These are phyloP conservation scores for Amblyjoppa proteus DNA, from an alignment of 2,888 invertebrate genomes.

Conservation along the genomic window DNA sequence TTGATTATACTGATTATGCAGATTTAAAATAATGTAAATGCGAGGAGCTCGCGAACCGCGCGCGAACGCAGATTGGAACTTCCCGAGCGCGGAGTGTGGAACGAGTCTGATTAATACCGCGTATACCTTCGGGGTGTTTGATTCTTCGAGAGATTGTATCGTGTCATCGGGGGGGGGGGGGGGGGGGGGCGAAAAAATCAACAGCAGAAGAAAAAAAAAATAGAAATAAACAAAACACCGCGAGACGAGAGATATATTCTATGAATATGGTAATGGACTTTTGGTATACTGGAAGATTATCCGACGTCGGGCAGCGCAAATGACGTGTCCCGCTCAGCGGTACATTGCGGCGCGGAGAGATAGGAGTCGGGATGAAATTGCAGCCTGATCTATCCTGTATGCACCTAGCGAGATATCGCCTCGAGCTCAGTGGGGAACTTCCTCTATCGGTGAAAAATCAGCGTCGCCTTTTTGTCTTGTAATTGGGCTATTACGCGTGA, in stretches of 20 bases:
- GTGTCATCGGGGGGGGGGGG: constrained; percentile 48
- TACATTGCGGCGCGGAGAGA: constrained; percentile 27
- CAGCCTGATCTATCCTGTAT: constrained; percentile 16
- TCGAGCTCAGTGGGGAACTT: neutral
- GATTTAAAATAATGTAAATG: constrained; percentile 56
- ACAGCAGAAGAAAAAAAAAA: neutral
- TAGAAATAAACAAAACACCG: neutral
- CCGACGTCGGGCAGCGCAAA: constrained; percentile 68
- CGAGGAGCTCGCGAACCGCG: constrained; percentile 14
- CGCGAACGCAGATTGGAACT: constrained; percentile 48
- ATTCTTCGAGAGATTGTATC: constrained; percentile 59
- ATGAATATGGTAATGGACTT: constrained; percentile 77
- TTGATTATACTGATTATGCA: constrained; percentile 66
- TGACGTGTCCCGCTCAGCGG: constrained; percentile 62
- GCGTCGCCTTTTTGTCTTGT: neutral
- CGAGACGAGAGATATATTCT: constrained; percentile 59
- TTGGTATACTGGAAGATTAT: constrained; percentile 71
- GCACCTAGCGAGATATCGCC: constrained; percentile 41
- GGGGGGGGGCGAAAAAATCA: constrained; percentile 22
- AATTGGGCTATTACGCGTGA: no score
- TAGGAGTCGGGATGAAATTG: constrained; percentile 69
- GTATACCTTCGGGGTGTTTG: constrained; percentile 56
- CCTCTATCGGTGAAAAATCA: neutral
- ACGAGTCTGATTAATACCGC: constrained; percentile 19
- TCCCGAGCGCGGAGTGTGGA: constrained; percentile 22